phyloP scores from a whole-genome alignment of 2,113 vertebrate genomes.

The Neotoma lepida region DNA sequence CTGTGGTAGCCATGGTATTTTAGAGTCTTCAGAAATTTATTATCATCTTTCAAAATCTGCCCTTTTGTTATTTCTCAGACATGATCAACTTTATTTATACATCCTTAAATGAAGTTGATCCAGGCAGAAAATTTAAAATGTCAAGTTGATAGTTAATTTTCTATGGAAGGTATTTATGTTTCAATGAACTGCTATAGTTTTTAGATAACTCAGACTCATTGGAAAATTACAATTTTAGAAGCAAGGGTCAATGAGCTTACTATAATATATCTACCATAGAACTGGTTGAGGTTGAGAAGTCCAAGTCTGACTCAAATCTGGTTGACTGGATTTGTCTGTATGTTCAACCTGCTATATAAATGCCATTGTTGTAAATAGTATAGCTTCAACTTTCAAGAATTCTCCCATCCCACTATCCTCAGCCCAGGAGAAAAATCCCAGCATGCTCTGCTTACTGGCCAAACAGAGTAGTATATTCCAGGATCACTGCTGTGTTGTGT shows the following conservation, averaged over 20 bases:
- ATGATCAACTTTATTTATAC: not conserved
- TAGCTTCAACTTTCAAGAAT: not conserved
- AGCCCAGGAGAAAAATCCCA: not conserved
- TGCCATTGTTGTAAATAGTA: not conserved
- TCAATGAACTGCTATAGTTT: not conserved
- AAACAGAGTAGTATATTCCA: not conserved
- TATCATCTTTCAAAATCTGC: not conserved
- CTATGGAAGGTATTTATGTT: constrained; percentile 24
- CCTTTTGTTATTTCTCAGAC: not conserved
- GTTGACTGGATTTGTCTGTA: not conserved
- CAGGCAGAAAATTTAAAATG: constrained; percentile 37
- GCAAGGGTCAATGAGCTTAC: not conserved
- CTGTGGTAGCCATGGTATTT: not conserved
- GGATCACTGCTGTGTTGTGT: not conserved
- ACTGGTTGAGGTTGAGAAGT: constrained; percentile 23
- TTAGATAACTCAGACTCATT: not conserved
- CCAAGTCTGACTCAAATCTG: constrained; percentile 11
- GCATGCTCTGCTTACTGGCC: not conserved
- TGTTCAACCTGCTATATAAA: not conserved
- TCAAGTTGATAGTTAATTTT: constrained; percentile 51
- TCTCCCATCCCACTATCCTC: rapidly evolving
- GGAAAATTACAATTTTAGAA: constrained; percentile 46
- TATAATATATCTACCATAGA: not conserved
- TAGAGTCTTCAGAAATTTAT: not conserved
- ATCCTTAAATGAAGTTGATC: not conserved